Base-by-base conservation (phyloP, 2,113 vertebrate genomes). In the Ornithorhynchus anatinus region DNA sequence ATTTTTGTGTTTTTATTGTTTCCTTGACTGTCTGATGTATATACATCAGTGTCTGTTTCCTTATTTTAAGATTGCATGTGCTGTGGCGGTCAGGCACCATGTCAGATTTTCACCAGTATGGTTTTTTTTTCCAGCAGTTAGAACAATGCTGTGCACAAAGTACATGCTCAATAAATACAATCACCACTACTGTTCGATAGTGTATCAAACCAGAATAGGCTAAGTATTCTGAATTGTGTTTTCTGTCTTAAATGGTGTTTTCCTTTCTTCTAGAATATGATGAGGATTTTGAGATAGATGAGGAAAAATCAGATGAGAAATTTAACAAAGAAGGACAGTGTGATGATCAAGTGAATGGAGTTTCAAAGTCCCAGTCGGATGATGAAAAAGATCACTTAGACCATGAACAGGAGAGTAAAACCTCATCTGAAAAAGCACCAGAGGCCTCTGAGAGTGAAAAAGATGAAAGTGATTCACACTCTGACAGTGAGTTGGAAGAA, bases 211-310 rank as follows among this genome's bases (percentile, higher is more conserved):
- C 45, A 8, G 72, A 54, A 43, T 51, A 10, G 31, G 35, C 61
- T 50, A 59, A 72, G 29, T 23, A 33, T 39, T 43, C 58, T 45
- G 75, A 64, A 71, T 76, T 77, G 51, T 3, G 5, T 81, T 83
- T 87, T 63, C 75, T 52, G 47, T 79, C 59, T 89, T 59, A 81
- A 5, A 36, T 22, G 59, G 35, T 8, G 52, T 36, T 33, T 37
- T 74, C 77, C 88, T 42, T 81, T 86, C 58, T 76, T 73, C 59
- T 63, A 98, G 97, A 95, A 60, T 97, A 96, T 54, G 94, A 96
- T 66, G 96, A 97, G 84, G 97, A 97, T 91, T 98, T 98, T 92
- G 97, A 99, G 92, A 91, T 75, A 69, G 95, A 96, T 10, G 94
- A 95, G 31, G 92, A 95, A 66, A 94, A 91, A 47, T 85, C 85